Conservation (phyloP, 2,113 vertebrate species). For the Channa argus region DNA sequence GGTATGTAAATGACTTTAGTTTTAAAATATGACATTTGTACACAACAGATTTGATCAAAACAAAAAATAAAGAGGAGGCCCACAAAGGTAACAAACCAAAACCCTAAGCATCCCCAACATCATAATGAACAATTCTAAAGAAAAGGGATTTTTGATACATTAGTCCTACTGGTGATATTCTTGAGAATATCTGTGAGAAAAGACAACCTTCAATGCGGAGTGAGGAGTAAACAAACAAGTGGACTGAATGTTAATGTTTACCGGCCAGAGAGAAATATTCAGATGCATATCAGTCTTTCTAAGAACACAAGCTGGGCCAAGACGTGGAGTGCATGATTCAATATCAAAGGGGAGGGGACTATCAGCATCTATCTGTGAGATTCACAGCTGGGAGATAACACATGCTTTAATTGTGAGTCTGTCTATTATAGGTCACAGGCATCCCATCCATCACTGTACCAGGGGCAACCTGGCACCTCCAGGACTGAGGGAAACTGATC, state of each 20-base stretch:
- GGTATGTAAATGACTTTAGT: not conserved
- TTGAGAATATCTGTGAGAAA: conserved; percentile 23
- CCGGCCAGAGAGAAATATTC: conserved; percentile 60
- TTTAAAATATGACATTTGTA: conserved; percentile 9
- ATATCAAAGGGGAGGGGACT: conserved; percentile 61
- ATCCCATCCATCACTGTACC: conserved; percentile 72
- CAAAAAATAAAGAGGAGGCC: not conserved
- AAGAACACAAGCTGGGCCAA: conserved; percentile 61
- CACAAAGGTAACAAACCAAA: not conserved
- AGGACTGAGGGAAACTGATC: conserved; percentile 41
- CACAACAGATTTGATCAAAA: not conserved
- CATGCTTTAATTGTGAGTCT: conserved; percentile 70
- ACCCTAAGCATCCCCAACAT: not conserved
- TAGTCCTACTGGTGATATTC: conserved; percentile 23
- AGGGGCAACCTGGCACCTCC: conserved; percentile 42
- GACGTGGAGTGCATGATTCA: conserved; percentile 64
- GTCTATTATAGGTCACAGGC: conserved; percentile 73
- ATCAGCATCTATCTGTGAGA: conserved; percentile 73
- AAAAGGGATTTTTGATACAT: conserved; percentile 36
- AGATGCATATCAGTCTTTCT: conserved; percentile 68
- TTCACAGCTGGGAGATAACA: conserved; percentile 64
- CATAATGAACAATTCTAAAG: conserved; percentile 22
- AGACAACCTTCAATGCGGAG: conserved; percentile 25
- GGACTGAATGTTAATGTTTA: conserved; percentile 69
- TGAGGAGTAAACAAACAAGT: conserved; percentile 34